Evolutionary conservation across 2,888 invertebrate species (phyloP), one percentile per base, ranked within the genome.

Genomic region (Campoplex capitator): DNA sequence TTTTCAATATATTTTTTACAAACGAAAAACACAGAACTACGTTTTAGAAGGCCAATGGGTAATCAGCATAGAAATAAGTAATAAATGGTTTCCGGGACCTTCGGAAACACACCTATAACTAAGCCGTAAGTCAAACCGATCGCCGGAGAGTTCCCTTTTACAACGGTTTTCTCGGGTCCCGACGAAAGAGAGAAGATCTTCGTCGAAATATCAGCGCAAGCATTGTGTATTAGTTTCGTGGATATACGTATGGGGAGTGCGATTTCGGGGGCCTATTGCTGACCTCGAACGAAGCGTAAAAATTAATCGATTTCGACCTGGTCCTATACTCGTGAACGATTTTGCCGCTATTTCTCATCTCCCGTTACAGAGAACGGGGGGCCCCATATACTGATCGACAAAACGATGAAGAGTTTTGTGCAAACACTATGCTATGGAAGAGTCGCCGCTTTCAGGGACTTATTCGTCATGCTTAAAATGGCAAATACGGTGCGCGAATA

Each of bases 261-360:
- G 70, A 58, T 67, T 78, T 78, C 38, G 16, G 42, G 56, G n/a
- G 65, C 71, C 75, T 81, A 68, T 84, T 77, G 70, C 73, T 76
- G 83, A 79, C 84, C 84, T 78, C 87, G 85, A 87, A 85, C 82
- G 84, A 84, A 90, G 91, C 90, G 89, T 90, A 90, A 91, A 91
- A 92, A 89, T 92, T 91, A 92, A 92, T 92, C 91, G 91, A 90
- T 89, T 89, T 88, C 85, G 79, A 78, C 84, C 87, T 89, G 89
- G 86, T 88, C 88, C 90, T 90, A 78, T 75, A 87, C 74, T 87
- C 78, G 77, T 54, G 81, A 81, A 78, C 77, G 75, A 82, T 80
- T 88, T 84, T 68, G 85, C 87, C 73, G 77, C 74, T 71, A 51
- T 78, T 51, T 56, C 67, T 56, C 23, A 23, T 23, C 45, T 32